Evolutionary conservation across 2,113 vertebrate species (phyloP).

Genomic region (Actenoides lindsayi): DNA sequence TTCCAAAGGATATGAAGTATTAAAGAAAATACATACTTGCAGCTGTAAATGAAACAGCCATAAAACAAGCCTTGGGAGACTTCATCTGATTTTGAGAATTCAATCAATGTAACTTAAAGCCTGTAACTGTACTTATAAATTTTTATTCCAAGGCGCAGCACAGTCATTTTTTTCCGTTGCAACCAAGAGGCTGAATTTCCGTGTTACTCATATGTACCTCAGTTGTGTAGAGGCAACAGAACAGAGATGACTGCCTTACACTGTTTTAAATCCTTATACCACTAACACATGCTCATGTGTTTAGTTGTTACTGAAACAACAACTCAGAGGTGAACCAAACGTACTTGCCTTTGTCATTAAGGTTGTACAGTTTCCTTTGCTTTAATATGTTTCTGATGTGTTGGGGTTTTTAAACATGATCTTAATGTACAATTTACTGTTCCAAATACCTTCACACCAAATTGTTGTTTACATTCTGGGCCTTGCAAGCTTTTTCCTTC

Average conservation of each 20-base stretch:
- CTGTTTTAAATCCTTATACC: background rate
- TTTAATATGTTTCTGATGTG: background rate
- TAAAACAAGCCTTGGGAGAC: background rate
- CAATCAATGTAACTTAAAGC: background rate
- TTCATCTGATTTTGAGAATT: background rate
- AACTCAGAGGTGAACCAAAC: constrained; percentile 7
- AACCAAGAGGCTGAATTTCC: background rate
- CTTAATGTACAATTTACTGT: background rate
- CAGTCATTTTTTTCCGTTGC: background rate
- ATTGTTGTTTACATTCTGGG: background rate
- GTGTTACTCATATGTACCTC: background rate
- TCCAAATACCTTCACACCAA: constrained; percentile 48
- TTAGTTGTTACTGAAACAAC: background rate
- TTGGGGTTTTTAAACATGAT: background rate
- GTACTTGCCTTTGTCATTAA: background rate
- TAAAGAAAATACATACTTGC: background rate
- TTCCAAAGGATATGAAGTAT: background rate
- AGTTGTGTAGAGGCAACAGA: background rate
- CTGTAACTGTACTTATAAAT: background rate
- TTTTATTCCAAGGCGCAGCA: background rate
- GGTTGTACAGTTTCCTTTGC: constrained; percentile 29
- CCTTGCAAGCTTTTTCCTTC: background rate
- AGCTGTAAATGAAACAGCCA: background rate
- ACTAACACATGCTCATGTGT: background rate
- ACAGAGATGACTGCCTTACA: background rate